These are phyloP conservation scores for Hozukius guyotensis DNA, from an alignment of 2,797 vertebrate genomes.

Conservation along the genomic window DNA sequence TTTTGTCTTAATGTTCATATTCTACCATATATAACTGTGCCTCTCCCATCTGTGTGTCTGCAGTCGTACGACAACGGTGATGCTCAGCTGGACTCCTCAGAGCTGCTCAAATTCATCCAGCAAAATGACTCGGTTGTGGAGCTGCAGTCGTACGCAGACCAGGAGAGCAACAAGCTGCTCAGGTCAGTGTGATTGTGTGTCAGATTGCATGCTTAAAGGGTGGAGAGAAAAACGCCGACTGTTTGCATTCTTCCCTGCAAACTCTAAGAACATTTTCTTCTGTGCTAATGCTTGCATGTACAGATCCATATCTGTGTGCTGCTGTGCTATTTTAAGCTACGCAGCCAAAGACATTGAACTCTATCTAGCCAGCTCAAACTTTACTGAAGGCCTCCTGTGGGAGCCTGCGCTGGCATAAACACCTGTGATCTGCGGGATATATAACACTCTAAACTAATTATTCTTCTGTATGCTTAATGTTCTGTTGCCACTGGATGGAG, in stretches of 20 bases:
- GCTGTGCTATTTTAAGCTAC: conserved; percentile 55
- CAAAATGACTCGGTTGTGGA: conserved; percentile 94
- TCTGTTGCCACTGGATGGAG: neutral
- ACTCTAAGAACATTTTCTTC: conserved; percentile 15
- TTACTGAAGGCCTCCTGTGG: conserved; percentile 34
- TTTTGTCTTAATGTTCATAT: neutral
- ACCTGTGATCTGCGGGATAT: conserved; percentile 21
- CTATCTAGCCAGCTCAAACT: conserved; percentile 31
- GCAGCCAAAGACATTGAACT: conserved; percentile 25
- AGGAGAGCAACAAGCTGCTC: conserved; percentile 96
- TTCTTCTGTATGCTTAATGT: neutral
- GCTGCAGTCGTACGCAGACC: conserved; percentile 91
- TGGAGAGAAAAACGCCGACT: neutral
- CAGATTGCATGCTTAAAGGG: neutral
- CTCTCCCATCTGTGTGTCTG: neutral
- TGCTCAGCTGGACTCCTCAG: conserved; percentile 91
- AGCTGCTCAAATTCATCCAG: conserved; percentile 96
- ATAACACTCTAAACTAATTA: neutral
- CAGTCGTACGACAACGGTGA: conserved; percentile 95
- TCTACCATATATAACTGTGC: neutral
- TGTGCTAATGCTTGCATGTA: neutral
- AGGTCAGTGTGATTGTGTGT: conserved; percentile 78
- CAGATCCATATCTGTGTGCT: conserved; percentile 9
- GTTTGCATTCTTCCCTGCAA: neutral
- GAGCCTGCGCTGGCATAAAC: conserved; percentile 6